A percentile compares a stretch with the other conserved stretches of the same genome.
Evolutionary conservation across 2,888 invertebrate genomes (phyloP).

Genomic region (Flexamia atlantica): DNA sequence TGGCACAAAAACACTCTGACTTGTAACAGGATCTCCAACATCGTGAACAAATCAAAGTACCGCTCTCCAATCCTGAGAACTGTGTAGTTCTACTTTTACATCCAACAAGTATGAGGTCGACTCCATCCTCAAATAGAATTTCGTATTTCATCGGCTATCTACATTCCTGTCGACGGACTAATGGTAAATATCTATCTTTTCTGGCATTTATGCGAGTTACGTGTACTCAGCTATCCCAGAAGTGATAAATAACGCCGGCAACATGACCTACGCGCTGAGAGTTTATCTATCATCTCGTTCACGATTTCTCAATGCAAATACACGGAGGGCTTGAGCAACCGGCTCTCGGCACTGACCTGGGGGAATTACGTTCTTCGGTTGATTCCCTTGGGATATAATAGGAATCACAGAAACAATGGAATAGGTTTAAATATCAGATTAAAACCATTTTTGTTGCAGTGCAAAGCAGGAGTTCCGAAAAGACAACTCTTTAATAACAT

Average conservation of each 20-base stretch:
- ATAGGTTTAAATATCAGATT: too few relatives aligned
- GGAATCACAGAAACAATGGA: too few relatives aligned
- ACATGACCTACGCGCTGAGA: slow-evolving; percentile 22
- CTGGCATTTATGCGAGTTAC: slow-evolving; percentile 36
- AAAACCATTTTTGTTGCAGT: too few relatives aligned
- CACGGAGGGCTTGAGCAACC: slow-evolving; percentile 29
- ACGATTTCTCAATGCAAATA: slow-evolving; percentile 43
- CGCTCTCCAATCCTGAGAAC: too few relatives aligned
- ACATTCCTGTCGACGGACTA: slow-evolving; percentile 1
- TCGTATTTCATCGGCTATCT: slow-evolving; percentile 21
- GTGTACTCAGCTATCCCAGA: slow-evolving; percentile 24
- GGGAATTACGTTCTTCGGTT: not conserved
- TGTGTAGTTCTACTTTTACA: too few relatives aligned
- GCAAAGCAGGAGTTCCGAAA: too few relatives aligned
- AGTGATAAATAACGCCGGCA: slow-evolving; percentile 15
- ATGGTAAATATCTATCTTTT: slow-evolving; percentile 24
- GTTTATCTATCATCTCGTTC: slow-evolving; percentile 38
- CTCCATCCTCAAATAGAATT: slow-evolving; percentile 13
- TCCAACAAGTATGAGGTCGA: too few relatives aligned
- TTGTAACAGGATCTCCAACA: too few relatives aligned
- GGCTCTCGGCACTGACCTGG: slow-evolving; percentile 28
- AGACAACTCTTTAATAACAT: too few relatives aligned
- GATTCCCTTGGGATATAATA: too few relatives aligned
- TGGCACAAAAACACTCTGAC: too few relatives aligned
- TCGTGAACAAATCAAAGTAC: too few relatives aligned